Evolutionary conservation across 1,140 invertebrate species (phyloP).

Genomic region (Heliothis virescens): DNA sequence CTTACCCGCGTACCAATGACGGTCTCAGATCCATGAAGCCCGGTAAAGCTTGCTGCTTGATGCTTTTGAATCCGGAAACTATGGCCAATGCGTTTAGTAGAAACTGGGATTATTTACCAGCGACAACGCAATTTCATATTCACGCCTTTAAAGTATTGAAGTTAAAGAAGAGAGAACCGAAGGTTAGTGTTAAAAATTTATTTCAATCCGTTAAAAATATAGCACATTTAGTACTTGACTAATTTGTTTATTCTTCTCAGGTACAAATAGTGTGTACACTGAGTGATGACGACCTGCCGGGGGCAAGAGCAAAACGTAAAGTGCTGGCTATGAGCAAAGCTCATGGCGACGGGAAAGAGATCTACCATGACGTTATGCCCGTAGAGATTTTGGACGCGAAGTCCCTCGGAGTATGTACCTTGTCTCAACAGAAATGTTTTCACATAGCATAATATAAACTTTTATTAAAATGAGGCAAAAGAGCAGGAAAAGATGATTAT

Average conservation of each 20-base stretch:
- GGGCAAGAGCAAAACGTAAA: slow-evolving; percentile 63
- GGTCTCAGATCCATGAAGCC: slow-evolving; percentile 73
- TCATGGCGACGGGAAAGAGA: slow-evolving; percentile 69
- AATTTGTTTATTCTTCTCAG: slow-evolving; percentile 52
- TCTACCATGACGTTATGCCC: slow-evolving; percentile 59
- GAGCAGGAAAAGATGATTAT: background rate
- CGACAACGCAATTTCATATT: slow-evolving; percentile 83
- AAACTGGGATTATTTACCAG: slow-evolving; percentile 84
- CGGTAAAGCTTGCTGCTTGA: slow-evolving; percentile 84
- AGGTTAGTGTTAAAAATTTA: slow-evolving; percentile 58
- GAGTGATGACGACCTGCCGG: slow-evolving; percentile 76
- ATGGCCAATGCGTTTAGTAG: slow-evolving; percentile 77
- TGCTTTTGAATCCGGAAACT: slow-evolving; percentile 83
- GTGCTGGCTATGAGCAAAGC: slow-evolving; percentile 62
- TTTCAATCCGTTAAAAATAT: no score
- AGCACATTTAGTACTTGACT: no score
- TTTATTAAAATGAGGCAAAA: no score
- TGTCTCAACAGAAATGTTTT: no score
- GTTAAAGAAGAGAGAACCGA: slow-evolving; percentile 74
- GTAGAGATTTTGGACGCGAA: slow-evolving; percentile 50
- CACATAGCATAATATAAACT: no score
- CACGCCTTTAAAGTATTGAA: slow-evolving; percentile 86
- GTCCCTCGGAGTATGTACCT: slow-evolving; percentile 42
- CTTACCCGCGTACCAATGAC: slow-evolving; percentile 82
- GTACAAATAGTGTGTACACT: slow-evolving; percentile 83